Evolutionary conservation across 1,140 invertebrate species (phyloP).

Genomic region (Ostrea denselamellosa): DNA sequence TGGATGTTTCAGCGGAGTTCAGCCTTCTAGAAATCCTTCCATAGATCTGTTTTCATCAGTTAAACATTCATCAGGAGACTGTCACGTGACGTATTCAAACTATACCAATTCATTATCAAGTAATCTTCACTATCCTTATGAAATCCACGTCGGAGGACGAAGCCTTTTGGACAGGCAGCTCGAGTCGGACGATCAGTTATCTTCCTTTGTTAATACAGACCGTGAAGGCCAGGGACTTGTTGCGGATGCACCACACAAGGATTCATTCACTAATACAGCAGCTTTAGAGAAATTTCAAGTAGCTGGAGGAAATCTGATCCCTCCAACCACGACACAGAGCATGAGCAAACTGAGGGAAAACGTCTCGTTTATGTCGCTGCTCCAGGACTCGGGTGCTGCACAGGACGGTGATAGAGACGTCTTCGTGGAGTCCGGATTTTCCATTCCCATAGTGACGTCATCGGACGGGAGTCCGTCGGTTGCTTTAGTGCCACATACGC

Average conservation of each 20-base stretch:
- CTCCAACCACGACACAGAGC: neutral
- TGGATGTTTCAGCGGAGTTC: neutral
- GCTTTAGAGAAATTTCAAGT: neutral
- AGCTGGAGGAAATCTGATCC: neutral
- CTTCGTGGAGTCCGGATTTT: neutral
- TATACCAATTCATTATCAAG: neutral
- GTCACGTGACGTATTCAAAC: neutral
- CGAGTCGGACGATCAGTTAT: neutral
- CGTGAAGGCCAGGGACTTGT: neutral
- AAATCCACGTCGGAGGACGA: neutral
- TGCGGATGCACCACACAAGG: neutral
- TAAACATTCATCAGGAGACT: neutral
- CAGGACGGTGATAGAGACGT: neutral
- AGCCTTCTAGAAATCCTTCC: neutral
- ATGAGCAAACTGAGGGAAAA: neutral
- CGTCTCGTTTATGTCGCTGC: neutral
- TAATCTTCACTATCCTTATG: neutral
- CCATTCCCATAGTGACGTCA: neutral
- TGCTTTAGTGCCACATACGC: neutral
- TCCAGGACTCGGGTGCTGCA: neutral
- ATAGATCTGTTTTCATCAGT: neutral
- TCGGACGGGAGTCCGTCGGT: neutral
- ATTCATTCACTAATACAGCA: neutral
- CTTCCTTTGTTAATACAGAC: neutral
- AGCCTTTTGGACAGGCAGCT: neutral